Base-by-base conservation (phyloP, 1,140 invertebrate genomes). In the Temnothorax nylanderi region DNA sequence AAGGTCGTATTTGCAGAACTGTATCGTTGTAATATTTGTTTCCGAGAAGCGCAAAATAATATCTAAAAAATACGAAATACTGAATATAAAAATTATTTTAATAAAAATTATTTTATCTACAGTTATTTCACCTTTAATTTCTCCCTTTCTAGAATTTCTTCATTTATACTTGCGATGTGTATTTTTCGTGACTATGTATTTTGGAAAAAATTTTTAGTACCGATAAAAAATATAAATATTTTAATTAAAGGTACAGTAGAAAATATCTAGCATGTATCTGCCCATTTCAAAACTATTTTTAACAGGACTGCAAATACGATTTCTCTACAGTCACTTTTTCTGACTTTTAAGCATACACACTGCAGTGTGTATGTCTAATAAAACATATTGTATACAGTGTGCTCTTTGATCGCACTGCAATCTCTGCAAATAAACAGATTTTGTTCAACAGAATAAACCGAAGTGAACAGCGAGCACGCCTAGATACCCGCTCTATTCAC, bases 371-470 rank as follows among this genome's bases (percentile, higher is more conserved):
- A 26, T 26, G 1, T 41, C 7, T 47, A 47, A 44, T 72, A 64
- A n/a, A 78, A 44, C 1, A 7, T 1, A 56, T 75, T n/a, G 8
- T 18, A 7, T 26, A 21, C 26, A 56, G 2, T 18, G 11, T 11
- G 49, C 11, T 3, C 13, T 44, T 81, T 54, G 21, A 49, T 21
- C 47, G 7, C 26, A 1, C 26, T 26, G 26, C n/a, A 18, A 65
- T 71, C 11, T 13, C 10, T 21, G 6, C 34, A 71, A 81, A 44
- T 18, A 71, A 81, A 69, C 18, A 81, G n/a, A 71, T 71, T 67
- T 69, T 41, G 62, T 26, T 6, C 3, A 56, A 18, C 26, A 51
- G n/a, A 67, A 54, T 69, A 21, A 26, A 41, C 32, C 2, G 8
- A n/a, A 51, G 47, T 41, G 62, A 81, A 56, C 21, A 69, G 32